Base-by-base conservation (phyloP, 1,140 invertebrate species). In the Pteromalus puparum region DNA sequence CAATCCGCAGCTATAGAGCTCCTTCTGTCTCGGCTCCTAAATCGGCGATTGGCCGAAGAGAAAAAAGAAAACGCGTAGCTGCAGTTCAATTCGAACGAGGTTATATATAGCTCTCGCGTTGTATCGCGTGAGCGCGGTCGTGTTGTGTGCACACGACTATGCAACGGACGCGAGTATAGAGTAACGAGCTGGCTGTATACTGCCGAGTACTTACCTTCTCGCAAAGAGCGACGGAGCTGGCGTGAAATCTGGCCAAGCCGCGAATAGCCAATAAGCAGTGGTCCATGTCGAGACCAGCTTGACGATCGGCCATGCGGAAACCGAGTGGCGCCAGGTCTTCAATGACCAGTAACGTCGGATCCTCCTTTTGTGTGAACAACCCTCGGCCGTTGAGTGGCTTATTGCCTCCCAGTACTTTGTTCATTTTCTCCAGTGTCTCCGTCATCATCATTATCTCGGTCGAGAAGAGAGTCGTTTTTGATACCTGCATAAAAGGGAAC, bases 241-340 rank as follows among this genome's bases (percentile, higher is more conserved):
- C 95, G 86, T 95, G 95, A 89, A 95, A 94, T 86, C 90, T 94
- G 4, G 94, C 95, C 83, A 95, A 76, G 83, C 94, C 93, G 0
- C 91, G 90, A 3, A 95, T 87, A 12, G 95, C 94, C 10, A 95
- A 79, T 70, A 92, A 87, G 12, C 91, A 89, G 76, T 94, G 93
- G 2, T 92, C 86, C 48, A 94, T 83, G 87, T 95, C 94, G 38
- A 95, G 87, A 7, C 94, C 94, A 18, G 87, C 72, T 38, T 93
- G 87, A 46, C 94, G 91, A 87, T 94, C 90, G 0, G 93, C 92
- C 94, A 95, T 91, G 85, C 93, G 89, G 88, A 93, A 95, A n/a
- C 94, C 95, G 24, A 92, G 89, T 48, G 83, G 86, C 46, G 90
- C 87, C 6, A 95, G 88, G 89, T 95, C 94, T 82, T 95, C 94